Evolutionary conservation across 2,113 vertebrate species (phyloP).

Genomic region (Rhodinocichla rosea): DNA sequence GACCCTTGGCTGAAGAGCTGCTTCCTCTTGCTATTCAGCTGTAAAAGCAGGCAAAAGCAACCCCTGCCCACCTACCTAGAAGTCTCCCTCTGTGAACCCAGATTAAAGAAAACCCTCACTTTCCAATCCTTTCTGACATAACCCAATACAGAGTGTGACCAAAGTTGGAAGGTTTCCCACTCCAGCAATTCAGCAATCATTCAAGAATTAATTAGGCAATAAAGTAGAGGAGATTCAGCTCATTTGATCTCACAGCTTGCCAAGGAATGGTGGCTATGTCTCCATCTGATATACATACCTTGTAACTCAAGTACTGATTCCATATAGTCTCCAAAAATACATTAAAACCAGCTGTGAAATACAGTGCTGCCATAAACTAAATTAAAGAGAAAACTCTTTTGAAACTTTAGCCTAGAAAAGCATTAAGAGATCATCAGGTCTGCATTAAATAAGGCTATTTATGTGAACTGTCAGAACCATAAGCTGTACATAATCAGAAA

Average conservation of each 20-base stretch:
- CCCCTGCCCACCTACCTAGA: constrained; percentile 48
- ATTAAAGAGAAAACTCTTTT: constrained; percentile 66
- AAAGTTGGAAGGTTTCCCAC: constrained; percentile 22
- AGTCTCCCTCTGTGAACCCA: neutral
- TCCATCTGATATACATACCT: constrained; percentile 44
- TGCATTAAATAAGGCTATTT: constrained; percentile 56
- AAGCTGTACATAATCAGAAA: constrained; percentile 29
- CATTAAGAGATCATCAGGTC: constrained; percentile 60
- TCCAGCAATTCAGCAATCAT: neutral
- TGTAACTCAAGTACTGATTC: constrained; percentile 47
- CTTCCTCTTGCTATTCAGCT: neutral
- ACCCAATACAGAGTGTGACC: neutral
- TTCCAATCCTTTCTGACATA: constrained; percentile 19
- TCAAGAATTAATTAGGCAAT: constrained; percentile 59
- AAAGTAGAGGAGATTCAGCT: constrained; percentile 55
- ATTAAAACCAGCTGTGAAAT: constrained; percentile 66
- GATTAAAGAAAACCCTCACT: constrained; percentile 36
- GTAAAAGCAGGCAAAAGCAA: neutral
- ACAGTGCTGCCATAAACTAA: constrained; percentile 62
- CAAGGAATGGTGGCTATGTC: constrained; percentile 47
- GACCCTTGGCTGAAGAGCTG: neutral
- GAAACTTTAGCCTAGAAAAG: constrained; percentile 73
- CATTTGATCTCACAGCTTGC: constrained; percentile 58
- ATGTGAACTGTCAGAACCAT: constrained; percentile 59
- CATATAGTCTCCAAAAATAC: constrained; percentile 40